A percentile compares a stretch with the other conserved stretches of the same genome.
These are phyloP conservation scores for Eilema depressum DNA, from an alignment of 2,888 invertebrate species.

Conservation along the genomic window DNA sequence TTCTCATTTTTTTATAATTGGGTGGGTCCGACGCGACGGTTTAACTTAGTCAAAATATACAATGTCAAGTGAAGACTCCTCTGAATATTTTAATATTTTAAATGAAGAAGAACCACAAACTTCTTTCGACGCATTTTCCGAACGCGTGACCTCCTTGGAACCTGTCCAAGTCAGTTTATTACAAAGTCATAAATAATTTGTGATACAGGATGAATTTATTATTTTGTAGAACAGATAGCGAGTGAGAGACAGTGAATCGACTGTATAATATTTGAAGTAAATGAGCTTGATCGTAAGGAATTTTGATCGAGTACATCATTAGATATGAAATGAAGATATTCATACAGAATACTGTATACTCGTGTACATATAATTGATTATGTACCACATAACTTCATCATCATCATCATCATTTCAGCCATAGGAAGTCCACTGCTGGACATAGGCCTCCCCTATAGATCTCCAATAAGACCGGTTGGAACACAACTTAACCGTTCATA, in stretches of 20 bases:
- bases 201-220: slow-evolving; percentile 13
- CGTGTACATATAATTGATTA: background rate
- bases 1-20: background rate
- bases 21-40: no score
- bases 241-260: background rate
- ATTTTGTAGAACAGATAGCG: slow-evolving; percentile 1
- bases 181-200: slow-evolving; percentile 13
- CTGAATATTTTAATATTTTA: background rate
- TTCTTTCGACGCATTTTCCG: slow-evolving; percentile 5
- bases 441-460: no score
- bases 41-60: background rate
- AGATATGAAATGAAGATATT: no score
- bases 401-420: no score
- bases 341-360: no score
- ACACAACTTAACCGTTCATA: background rate
- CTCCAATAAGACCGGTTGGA: no score
- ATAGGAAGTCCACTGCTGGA: no score
- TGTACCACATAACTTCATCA: no score
- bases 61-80: background rate
- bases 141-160: slow-evolving; percentile 12
- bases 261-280: background rate
- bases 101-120: background rate
- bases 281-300: background rate
- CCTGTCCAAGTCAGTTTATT: slow-evolving; percentile 11
- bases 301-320: background rate